These are phyloP conservation scores for Megaustenia siamemsis DNA, from an alignment of 2,888 invertebrate genomes.

Conservation along the genomic window DNA sequence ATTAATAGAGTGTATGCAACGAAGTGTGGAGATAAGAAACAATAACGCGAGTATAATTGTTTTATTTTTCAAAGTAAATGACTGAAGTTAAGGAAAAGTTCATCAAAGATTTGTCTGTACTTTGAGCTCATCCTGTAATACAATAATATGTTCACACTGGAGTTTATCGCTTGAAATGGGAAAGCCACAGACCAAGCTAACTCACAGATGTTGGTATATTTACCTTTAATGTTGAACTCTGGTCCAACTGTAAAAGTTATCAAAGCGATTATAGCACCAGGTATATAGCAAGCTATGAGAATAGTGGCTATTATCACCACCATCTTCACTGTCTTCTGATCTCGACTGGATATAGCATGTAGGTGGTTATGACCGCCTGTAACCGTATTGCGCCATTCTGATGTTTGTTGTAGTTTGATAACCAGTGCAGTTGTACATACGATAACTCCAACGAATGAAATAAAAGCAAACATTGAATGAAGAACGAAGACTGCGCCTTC, in stretches of 20 bases:
- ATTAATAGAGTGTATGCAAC: no score
- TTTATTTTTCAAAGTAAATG: no score
- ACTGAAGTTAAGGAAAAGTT: neutral
- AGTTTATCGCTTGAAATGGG: constrained; percentile 5
- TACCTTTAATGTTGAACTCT: constrained; percentile 14
- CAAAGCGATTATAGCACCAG: constrained; percentile 9
- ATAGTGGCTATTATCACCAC: constrained; percentile 4
- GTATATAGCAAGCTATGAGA: neutral
- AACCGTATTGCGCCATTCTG: neutral
- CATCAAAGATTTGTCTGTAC: neutral
- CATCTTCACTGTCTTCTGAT: constrained; percentile 16
- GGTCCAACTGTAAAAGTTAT: constrained; percentile 2
- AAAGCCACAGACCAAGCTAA: neutral
- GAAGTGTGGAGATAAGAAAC: no score
- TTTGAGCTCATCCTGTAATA: constrained; percentile 35
- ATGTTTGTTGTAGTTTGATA: neutral
- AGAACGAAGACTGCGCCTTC: neutral
- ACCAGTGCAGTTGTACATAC: neutral
- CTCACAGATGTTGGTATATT: constrained; percentile 5
- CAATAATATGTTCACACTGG: constrained; percentile 3
- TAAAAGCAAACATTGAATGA: neutral
- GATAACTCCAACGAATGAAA: neutral
- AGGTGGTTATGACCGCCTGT: no score
- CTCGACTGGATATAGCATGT: neutral
- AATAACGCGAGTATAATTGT: no score